Evolutionary conservation across 2,113 vertebrate genomes (phyloP).

Genomic region (Prolemur simus): DNA sequence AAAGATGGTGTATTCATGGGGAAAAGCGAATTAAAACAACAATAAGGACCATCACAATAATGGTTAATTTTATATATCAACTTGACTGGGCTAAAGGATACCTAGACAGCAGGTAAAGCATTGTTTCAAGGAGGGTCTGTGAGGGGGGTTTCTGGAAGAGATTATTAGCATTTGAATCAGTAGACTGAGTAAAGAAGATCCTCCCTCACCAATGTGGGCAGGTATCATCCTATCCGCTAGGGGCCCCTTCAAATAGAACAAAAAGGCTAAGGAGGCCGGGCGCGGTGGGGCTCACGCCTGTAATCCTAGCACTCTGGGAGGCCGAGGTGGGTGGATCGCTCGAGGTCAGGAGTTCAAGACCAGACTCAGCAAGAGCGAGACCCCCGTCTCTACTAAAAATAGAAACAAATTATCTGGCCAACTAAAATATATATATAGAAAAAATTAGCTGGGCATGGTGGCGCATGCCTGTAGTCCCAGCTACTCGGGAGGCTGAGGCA

Average conservation of each 20-base stretch:
- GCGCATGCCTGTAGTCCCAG: too few relatives aligned
- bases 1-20: background rate
- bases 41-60: background rate
- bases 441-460: too few relatives aligned
- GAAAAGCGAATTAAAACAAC: background rate
- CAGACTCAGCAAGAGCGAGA: too few relatives aligned
- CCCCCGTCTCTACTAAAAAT: too few relatives aligned
- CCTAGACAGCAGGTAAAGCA: background rate
- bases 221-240: too few relatives aligned
- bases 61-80: background rate
- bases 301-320: too few relatives aligned
- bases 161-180: background rate
- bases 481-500: too few relatives aligned
- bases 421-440: too few relatives aligned
- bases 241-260: background rate
- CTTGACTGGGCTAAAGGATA: background rate
- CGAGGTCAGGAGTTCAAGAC: too few relatives aligned
- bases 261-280: background rate
- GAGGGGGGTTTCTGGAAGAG: background rate
- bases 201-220: background rate
- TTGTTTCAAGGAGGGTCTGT: background rate
- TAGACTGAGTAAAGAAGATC: background rate
- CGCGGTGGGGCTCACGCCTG: too few relatives aligned
- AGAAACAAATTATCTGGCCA: too few relatives aligned
- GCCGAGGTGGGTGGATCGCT: too few relatives aligned